phyloP scores from a whole-genome alignment of 2,113 vertebrate species.

The Xiphophorus maculatus region DNA sequence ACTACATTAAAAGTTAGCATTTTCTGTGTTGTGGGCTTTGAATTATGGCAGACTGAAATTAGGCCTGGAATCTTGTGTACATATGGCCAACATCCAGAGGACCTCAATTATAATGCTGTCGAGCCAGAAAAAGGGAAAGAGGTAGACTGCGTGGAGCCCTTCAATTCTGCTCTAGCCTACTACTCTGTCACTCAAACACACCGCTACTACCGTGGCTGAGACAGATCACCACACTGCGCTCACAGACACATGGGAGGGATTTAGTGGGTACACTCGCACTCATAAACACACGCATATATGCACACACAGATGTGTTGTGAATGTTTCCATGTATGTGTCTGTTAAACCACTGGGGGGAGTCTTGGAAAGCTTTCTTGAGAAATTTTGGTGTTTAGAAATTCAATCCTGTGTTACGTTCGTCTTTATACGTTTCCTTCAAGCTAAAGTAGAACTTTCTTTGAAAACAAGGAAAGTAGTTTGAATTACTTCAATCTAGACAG shows the following conservation, averaged over 20 bases:
- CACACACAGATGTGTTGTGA: conserved; percentile 37
- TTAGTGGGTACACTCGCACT: conserved; percentile 24
- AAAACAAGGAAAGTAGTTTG: conserved; percentile 22
- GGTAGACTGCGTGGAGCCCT: conserved; percentile 81
- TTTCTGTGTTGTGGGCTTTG: conserved; percentile 51
- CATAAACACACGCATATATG: conserved; percentile 5
- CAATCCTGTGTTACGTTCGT: conserved; percentile 3
- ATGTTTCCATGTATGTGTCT: conserved; percentile 34
- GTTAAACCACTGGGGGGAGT: conserved; percentile 68
- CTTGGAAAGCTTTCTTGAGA: conserved; percentile 11
- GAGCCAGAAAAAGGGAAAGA: conserved; percentile 77
- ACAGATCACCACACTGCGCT: conserved; percentile 42
- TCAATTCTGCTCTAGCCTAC: conserved; percentile 61
- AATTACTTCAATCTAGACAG: conserved; percentile 35
- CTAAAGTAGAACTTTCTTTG: conserved; percentile 20
- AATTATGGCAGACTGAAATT: conserved; percentile 76
- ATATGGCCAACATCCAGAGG: conserved; percentile 77
- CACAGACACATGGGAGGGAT: conserved; percentile 50
- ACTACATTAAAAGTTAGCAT: conserved; percentile 52
- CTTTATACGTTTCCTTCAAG: conserved; percentile 32
- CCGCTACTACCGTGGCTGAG: conserved; percentile 60
- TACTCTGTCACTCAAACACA: conserved; percentile 70
- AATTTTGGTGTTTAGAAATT: conserved; percentile 16
- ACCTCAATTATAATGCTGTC: conserved; percentile 80
- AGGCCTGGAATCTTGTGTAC: conserved; percentile 72